Percentiles rank a stretch among this genome's conserved stretches.
Evolutionary conservation across 2,797 vertebrate genomes (phyloP).

Genomic region (Perodicticus potto): DNA sequence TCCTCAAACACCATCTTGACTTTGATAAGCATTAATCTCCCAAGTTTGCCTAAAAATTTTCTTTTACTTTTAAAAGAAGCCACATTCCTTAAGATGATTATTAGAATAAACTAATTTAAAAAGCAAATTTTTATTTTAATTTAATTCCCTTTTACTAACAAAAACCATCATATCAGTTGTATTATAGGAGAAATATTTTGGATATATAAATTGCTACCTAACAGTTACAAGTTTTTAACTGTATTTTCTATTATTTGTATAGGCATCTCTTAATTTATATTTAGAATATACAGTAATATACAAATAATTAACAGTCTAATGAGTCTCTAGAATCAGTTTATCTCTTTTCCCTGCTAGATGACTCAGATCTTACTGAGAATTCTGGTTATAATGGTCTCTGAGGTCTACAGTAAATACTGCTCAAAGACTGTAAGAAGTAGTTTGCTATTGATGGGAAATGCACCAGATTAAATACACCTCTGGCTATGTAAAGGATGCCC

Average conservation of each 20-base stretch:
- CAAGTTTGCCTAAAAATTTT: neutral
- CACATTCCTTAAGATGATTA: slow-evolving; percentile 48
- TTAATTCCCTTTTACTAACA: slow-evolving; percentile 11
- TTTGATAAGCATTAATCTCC: slow-evolving; percentile 37
- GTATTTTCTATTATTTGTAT: slow-evolving; percentile 41
- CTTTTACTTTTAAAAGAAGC: neutral
- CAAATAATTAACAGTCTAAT: neutral
- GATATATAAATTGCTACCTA: neutral
- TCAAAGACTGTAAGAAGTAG: neutral
- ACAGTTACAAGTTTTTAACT: neutral
- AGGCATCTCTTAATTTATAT: neutral
- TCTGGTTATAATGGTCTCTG: neutral
- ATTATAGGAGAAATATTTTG: slow-evolving; percentile 26
- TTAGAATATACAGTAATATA: neutral
- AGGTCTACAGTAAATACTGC: neutral
- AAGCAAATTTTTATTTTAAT: slow-evolving; percentile 5
- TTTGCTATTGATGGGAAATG: slow-evolving; percentile 32
- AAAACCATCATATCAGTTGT: neutral
- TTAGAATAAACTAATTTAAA: slow-evolving; percentile 39
- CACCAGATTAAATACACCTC: neutral
- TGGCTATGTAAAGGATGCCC: slow-evolving; percentile 2
- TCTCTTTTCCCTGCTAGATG: slow-evolving; percentile 18
- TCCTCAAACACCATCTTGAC: neutral
- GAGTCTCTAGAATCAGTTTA: neutral
- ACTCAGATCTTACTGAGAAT: neutral